Conservation (phyloP, 2,888 invertebrate genomes). For the Folsomia candida region DNA sequence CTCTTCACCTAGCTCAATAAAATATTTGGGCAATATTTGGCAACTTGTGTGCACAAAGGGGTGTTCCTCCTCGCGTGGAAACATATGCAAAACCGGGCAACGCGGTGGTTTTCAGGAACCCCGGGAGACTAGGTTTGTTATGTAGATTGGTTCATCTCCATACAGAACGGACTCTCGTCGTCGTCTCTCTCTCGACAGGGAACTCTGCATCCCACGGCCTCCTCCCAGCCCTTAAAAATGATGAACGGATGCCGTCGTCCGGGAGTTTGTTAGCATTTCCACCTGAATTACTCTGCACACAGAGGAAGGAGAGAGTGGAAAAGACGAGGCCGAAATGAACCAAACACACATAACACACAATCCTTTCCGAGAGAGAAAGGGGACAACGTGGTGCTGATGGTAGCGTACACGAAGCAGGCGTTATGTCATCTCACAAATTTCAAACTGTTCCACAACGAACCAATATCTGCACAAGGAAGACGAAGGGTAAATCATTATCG, state of each 20-base stretch:
- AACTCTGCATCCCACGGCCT: too few relatives aligned
- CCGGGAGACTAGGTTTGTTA: conserved; percentile 33
- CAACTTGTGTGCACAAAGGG: too few relatives aligned
- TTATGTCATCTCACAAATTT: neutral
- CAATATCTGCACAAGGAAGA: neutral
- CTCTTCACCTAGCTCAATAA: neutral
- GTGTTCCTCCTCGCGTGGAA: neutral
- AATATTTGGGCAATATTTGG: too few relatives aligned
- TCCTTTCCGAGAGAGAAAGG: neutral
- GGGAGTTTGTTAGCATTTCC: conserved; percentile 50
- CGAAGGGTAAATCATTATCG: neutral
- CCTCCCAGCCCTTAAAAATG: conserved; percentile 42
- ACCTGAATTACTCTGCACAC: conserved; percentile 48
- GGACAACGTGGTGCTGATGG: neutral
- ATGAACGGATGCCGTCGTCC: conserved; percentile 46
- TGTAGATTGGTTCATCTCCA: conserved; percentile 36
- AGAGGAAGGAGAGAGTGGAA: conserved; percentile 19
- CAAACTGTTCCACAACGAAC: neutral
- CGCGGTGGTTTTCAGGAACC: neutral
- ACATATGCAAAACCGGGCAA: neutral
- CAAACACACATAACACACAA: neutral
- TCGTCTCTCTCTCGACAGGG: too few relatives aligned
- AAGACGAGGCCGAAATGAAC: conserved; percentile 2
- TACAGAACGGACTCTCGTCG: conserved; percentile 10
- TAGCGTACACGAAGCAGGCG: neutral